These are phyloP conservation scores for Galaxias olidus DNA, from an alignment of 2,797 vertebrate species.

Conservation along the genomic window DNA sequence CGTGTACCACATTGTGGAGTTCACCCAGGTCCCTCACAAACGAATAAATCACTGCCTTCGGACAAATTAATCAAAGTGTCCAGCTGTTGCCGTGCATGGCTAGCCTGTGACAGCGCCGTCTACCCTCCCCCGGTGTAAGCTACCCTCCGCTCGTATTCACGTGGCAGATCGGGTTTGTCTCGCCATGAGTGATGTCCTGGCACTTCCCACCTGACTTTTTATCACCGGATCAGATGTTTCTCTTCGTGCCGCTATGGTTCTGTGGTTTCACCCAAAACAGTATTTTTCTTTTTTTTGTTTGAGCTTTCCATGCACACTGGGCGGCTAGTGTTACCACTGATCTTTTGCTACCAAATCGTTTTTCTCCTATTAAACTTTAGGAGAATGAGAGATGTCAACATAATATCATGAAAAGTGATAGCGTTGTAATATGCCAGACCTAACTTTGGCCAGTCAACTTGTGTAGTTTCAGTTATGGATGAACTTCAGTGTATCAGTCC, in stretches of 20 bases:
- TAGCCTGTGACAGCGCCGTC: slow-evolving; percentile 48
- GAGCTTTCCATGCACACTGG: background rate
- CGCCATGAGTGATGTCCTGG: slow-evolving; percentile 56
- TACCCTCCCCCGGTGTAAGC: slow-evolving; percentile 24
- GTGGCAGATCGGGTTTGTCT: slow-evolving; percentile 62
- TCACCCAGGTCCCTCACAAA: slow-evolving; percentile 62
- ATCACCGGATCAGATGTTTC: slow-evolving; percentile 55
- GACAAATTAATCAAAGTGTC: slow-evolving; percentile 76
- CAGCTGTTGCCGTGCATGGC: slow-evolving; percentile 65
- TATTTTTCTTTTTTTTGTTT: background rate
- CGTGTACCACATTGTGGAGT: slow-evolving; percentile 58
- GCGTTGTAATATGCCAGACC: too few relatives aligned
- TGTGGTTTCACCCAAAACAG: slow-evolving; percentile 34
- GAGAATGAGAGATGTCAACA: too few relatives aligned
- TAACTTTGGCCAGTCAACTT: too few relatives aligned
- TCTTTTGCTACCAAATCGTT: too few relatives aligned
- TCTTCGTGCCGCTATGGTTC: slow-evolving; percentile 21
- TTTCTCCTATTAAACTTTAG: too few relatives aligned
- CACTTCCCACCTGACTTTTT: slow-evolving; percentile 55
- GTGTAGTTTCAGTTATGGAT: too few relatives aligned
- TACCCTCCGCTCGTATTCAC: slow-evolving; percentile 33
- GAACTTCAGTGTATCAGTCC: too few relatives aligned
- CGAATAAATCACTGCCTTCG: slow-evolving; percentile 70
- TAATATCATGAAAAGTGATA: too few relatives aligned
- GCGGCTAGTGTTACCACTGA: background rate